phyloP scores from a whole-genome alignment of 2,888 invertebrate genomes.

The Acronicta aceris region DNA sequence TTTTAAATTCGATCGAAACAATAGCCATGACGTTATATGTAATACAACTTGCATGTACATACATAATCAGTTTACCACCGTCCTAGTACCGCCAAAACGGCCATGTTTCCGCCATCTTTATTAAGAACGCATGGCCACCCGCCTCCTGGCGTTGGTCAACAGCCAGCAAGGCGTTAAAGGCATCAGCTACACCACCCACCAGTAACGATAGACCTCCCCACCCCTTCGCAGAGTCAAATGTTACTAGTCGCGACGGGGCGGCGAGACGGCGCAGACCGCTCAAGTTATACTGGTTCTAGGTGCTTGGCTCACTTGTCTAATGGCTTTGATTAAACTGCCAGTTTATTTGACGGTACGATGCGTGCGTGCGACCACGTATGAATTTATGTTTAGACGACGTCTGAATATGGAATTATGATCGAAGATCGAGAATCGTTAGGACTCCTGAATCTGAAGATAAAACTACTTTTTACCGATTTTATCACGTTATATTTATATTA shows the following conservation, averaged over 20 bases:
- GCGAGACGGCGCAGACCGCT: conserved; percentile 68
- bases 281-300: conserved; percentile 72
- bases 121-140: conserved; percentile 87
- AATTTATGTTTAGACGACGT: conserved; percentile 86
- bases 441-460: conserved; percentile 23
- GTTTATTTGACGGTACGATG: conserved; percentile 89
- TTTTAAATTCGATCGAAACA: neutral
- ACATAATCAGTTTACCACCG: conserved; percentile 66
- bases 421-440: conserved; percentile 73
- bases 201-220: conserved; percentile 71
- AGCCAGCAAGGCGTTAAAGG: conserved; percentile 89
- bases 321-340: conserved; percentile 89
- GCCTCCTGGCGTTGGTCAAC: conserved; percentile 87
- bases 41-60: conserved; percentile 44
- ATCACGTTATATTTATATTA: no score
- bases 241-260: conserved; percentile 59
- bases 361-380: conserved; percentile 86
- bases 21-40: conserved; percentile 7
- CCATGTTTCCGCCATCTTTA: conserved; percentile 85
- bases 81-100: conserved; percentile 77
- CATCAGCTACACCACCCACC: conserved; percentile 84
- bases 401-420: conserved; percentile 82
- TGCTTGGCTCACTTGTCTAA: conserved; percentile 89
- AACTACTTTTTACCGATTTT: no score
- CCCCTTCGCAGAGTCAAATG: conserved; percentile 56